phyloP scores from a whole-genome alignment of 92 coral and sea anemone genomes.

The Siderastrea siderea region DNA sequence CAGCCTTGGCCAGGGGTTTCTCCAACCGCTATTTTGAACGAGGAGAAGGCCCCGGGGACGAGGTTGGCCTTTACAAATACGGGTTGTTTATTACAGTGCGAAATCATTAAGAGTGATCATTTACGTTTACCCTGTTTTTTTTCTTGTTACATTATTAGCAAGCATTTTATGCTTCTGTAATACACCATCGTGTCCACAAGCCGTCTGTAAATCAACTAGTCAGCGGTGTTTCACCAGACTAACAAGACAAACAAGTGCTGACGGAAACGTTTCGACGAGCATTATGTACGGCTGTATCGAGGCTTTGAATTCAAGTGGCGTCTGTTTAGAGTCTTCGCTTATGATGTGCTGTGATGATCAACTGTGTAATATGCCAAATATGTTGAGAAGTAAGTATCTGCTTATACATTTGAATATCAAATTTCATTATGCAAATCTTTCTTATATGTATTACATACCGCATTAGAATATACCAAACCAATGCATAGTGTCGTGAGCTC shows the following conservation, averaged over 20 bases:
- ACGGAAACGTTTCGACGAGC: constrained; percentile 36
- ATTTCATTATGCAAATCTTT: no score
- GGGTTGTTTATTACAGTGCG: no score
- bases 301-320: constrained; percentile 13
- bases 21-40: no score
- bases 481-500: no score
- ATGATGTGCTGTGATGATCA: constrained; percentile 34
- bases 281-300: constrained; percentile 36
- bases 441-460: no score
- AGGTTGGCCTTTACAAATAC: no score
- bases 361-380: constrained; percentile 53
- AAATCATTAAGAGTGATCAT: neutral
- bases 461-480: no score
- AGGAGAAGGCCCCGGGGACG: no score
- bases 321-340: constrained; percentile 5
- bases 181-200: constrained; percentile 55
- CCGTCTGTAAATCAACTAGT: constrained; percentile 59
- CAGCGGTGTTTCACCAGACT: constrained; percentile 68
- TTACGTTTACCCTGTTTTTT: neutral
- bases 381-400: constrained; percentile 28
- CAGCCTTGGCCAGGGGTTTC: no score
- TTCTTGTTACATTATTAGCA: constrained; percentile 20
- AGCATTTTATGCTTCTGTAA: constrained; percentile 70
- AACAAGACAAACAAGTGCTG: neutral
- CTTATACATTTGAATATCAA: no score